phyloP scores from a whole-genome alignment of 1,140 invertebrate species.

The Solenopsis invicta region DNA sequence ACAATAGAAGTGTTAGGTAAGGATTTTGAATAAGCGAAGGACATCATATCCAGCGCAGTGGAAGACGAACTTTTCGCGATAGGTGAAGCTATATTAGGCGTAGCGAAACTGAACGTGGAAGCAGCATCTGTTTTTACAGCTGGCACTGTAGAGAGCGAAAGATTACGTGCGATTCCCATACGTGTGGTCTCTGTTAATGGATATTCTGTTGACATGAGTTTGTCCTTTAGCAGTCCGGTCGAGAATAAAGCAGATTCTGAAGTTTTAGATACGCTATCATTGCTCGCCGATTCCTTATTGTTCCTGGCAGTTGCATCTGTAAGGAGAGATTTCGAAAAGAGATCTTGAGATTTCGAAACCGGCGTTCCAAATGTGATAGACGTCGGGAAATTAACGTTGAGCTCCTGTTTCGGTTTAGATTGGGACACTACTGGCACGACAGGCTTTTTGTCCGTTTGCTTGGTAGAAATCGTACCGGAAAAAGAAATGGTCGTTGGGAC shows the following conservation, averaged over 20 bases:
- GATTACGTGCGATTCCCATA: constrained; percentile 14
- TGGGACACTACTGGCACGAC: constrained; percentile 49
- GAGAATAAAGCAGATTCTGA: constrained; percentile 60
- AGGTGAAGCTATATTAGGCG: constrained; percentile 2
- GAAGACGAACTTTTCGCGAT: constrained; percentile 35
- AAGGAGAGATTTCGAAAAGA: constrained; percentile 19
- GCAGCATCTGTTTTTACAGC: constrained; percentile 44
- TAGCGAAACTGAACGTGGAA: constrained; percentile 64
- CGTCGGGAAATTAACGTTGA: constrained; percentile 18
- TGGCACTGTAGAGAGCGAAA: constrained; percentile 24
- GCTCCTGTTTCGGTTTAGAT: constrained; percentile 72
- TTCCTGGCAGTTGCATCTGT: constrained; percentile 43
- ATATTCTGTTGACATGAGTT: constrained; percentile 57
- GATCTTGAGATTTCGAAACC: constrained; percentile 68
- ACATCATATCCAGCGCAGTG: constrained; percentile 58
- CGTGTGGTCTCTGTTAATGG: constrained; percentile 21
- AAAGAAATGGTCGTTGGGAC: constrained; percentile 21
- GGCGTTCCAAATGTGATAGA: constrained; percentile 72
- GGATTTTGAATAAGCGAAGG: constrained; percentile 72
- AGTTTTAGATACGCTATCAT: constrained; percentile 20
- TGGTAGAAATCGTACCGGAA: constrained; percentile 46
- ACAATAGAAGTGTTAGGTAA: background rate
- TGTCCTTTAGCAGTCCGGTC: constrained; percentile 59
- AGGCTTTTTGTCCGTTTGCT: constrained; percentile 65
- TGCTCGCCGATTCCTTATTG: constrained; percentile 46